Evolutionary conservation across 2,797 vertebrate species (phyloP).

Genomic region (Scolopax rusticola): DNA sequence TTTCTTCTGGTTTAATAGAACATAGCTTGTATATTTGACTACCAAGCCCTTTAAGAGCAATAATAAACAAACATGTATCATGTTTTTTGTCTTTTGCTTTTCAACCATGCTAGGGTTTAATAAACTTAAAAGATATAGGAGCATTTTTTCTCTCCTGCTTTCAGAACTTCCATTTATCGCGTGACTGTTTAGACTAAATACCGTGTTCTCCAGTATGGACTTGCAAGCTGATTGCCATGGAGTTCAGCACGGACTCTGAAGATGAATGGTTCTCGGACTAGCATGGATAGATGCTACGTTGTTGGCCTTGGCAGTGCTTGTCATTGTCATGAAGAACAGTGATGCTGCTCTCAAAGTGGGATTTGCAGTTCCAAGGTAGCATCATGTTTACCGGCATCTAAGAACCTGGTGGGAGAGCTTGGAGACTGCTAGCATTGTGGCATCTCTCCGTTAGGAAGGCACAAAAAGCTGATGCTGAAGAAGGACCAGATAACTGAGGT

Average conservation of each 20-base stretch:
- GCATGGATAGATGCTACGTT: neutral
- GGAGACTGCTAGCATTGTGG: neutral
- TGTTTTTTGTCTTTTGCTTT: conserved; percentile 65
- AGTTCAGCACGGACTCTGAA: neutral
- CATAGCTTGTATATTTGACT: conserved; percentile 68
- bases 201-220: neutral
- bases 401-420: neutral
- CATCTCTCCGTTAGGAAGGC: neutral
- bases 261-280: neutral
- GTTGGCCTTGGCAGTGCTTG: neutral
- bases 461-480: conserved; percentile 29
- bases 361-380: neutral
- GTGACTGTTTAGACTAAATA: neutral
- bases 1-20: conserved; percentile 69
- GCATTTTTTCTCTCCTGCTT: neutral
- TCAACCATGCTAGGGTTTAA: conserved; percentile 45
- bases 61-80: conserved; percentile 78
- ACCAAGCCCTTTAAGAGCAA: conserved; percentile 79
- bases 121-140: conserved; percentile 31
- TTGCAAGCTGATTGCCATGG: neutral
- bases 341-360: neutral
- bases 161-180: neutral
- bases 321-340: neutral
- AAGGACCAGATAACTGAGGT: neutral
- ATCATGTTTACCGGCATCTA: fast-evolving